phyloP scores from a whole-genome alignment of 2,797 vertebrate species.

The Pyrocephalus nanus region DNA sequence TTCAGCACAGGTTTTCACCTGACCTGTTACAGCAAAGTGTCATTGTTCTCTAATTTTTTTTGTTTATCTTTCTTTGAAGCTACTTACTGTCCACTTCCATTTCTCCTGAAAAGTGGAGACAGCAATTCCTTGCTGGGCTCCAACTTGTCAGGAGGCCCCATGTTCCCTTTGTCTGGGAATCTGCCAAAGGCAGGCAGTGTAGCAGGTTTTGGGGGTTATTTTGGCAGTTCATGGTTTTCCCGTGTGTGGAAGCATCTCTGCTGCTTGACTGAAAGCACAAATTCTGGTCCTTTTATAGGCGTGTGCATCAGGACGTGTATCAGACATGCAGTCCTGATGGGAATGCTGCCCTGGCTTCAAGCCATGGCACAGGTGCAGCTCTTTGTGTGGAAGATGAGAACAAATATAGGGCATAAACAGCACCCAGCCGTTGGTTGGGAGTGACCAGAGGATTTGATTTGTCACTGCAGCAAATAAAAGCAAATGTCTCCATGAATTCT shows the following conservation, averaged over 20 bases:
- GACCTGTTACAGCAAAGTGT: neutral
- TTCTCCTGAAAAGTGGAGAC: neutral
- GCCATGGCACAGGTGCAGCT: neutral
- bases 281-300: neutral
- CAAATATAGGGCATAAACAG: neutral
- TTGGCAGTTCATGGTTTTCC: neutral
- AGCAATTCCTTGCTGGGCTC: neutral
- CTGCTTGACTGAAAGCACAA: neutral
- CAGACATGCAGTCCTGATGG: neutral
- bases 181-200: neutral
- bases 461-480: neutral
- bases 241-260: neutral
- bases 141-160: neutral
- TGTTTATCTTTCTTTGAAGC: neutral
- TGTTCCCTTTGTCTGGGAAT: neutral
- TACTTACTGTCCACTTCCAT: neutral
- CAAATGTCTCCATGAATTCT: neutral
- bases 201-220: neutral
- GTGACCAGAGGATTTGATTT: neutral
- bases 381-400: neutral
- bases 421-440: neutral
- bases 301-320: rapidly evolving
- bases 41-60: neutral
- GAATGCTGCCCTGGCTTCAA: too few species aligned
- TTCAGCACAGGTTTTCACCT: neutral